These are phyloP conservation scores for Ptychobarbus kaznakovi DNA, from an alignment of 2,797 vertebrate genomes.

Conservation along the genomic window DNA sequence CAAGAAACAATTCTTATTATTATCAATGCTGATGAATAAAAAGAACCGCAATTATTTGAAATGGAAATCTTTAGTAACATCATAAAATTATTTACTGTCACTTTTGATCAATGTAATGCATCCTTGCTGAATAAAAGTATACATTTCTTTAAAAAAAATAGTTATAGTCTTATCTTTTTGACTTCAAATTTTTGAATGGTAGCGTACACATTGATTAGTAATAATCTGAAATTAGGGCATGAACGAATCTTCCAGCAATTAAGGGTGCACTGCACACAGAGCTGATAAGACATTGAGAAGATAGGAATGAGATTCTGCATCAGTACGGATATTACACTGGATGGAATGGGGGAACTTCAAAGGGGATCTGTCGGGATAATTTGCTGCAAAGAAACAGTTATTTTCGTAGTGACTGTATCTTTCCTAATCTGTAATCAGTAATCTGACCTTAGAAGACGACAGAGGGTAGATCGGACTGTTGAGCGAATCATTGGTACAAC, in stretches of 20 bases:
- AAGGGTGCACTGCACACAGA: neutral
- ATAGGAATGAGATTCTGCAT: conserved; percentile 15
- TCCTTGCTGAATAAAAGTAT: neutral
- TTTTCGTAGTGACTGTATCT: conserved; percentile 16
- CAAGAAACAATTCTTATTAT: neutral
- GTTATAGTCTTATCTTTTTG: neutral
- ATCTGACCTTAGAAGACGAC: no score
- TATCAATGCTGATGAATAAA: neutral
- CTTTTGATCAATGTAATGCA: neutral
- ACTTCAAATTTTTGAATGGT: neutral
- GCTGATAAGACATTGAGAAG: conserved; percentile 20
- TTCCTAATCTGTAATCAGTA: neutral
- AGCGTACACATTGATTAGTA: neutral
- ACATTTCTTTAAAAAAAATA: neutral
- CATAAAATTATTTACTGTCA: neutral
- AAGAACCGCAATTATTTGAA: neutral
- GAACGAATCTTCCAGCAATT: neutral
- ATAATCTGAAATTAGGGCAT: neutral
- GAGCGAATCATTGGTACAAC: no score
- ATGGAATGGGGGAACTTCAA: conserved; percentile 14
- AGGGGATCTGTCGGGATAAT: conserved; percentile 8
- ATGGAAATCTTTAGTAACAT: neutral
- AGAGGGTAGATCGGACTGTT: no score
- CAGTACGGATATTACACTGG: conserved; percentile 23
- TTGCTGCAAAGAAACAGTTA: conserved; percentile 2